Evolutionary conservation across 2,797 vertebrate genomes (phyloP).

Genomic region (Falco biarmicus): DNA sequence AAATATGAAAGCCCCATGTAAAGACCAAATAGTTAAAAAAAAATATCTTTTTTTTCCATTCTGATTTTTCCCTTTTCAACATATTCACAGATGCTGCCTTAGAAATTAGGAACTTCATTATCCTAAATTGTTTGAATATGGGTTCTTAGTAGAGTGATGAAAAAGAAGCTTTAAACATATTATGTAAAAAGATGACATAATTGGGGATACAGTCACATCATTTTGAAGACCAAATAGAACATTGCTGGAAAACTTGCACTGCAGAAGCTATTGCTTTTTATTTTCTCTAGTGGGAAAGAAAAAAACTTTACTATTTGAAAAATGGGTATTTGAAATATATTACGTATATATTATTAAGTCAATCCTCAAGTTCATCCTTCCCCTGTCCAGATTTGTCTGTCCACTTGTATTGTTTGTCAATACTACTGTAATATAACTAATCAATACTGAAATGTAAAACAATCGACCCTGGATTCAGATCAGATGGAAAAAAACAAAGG

Average conservation of each 20-base stretch:
- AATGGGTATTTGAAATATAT: not conserved
- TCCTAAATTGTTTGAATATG: conserved; percentile 34
- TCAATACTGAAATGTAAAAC: not conserved
- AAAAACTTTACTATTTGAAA: not conserved
- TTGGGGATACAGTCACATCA: not conserved
- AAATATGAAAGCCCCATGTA: conserved; percentile 67
- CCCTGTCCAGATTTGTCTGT: not conserved
- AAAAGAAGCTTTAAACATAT: conserved; percentile 1
- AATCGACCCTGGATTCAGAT: not conserved
- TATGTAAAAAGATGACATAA: not conserved
- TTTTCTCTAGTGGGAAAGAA: not conserved
- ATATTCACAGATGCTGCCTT: not conserved
- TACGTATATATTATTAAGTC: not conserved
- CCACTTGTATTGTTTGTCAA: not conserved
- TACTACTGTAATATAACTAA: not conserved
- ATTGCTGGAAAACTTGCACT: not conserved
- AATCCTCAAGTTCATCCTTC: not conserved
- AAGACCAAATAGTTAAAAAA: conserved; percentile 36
- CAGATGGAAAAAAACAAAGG: not conserved
- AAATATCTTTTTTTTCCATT: not conserved
- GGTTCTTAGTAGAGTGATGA: not conserved
- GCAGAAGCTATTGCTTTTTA: not conserved
- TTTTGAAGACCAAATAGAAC: not conserved
- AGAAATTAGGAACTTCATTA: conserved; percentile 1
- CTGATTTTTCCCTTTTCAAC: conserved; percentile 18